Percentiles rank a stretch among this genome's conserved stretches.
These are phyloP conservation scores for Pipa parva DNA, from an alignment of 2,113 vertebrate species.

Conservation along the genomic window DNA sequence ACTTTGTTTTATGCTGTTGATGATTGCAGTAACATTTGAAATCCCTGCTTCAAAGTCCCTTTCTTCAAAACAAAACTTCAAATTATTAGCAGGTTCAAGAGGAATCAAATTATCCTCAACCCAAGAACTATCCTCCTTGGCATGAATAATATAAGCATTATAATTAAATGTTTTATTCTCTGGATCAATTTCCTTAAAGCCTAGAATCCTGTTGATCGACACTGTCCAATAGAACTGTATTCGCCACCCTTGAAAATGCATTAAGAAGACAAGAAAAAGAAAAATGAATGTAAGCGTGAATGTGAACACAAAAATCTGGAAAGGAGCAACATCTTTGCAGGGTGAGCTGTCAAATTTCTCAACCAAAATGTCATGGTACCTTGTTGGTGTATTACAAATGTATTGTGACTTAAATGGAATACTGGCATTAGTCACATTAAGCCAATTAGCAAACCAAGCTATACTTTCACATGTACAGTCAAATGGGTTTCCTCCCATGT, in stretches of 20 bases:
- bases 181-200: slow-evolving; percentile 71
- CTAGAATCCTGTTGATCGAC: slow-evolving; percentile 73
- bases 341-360: slow-evolving; percentile 73
- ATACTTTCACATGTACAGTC: slow-evolving; percentile 96
- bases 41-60: slow-evolving; percentile 77
- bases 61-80: slow-evolving; percentile 81
- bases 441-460: slow-evolving; percentile 84
- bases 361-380: slow-evolving; percentile 72
- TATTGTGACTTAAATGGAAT: slow-evolving; percentile 69
- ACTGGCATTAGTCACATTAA: slow-evolving; percentile 69
- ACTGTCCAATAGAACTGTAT: slow-evolving; percentile 86
- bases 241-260: slow-evolving; percentile 88
- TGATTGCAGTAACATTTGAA: slow-evolving; percentile 69
- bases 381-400: slow-evolving; percentile 82
- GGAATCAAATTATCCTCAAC: slow-evolving; percentile 71
- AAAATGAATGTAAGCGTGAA: slow-evolving; percentile 55
- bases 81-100: slow-evolving; percentile 62
- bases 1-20: slow-evolving; percentile 76
- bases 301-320: slow-evolving; percentile 73
- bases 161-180: slow-evolving; percentile 65
- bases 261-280: slow-evolving; percentile 57
- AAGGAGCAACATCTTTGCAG: slow-evolving; percentile 86
- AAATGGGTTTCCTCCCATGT: slow-evolving; percentile 85
- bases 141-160: slow-evolving; percentile 82
- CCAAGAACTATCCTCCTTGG: slow-evolving; percentile 72